phyloP scores from a whole-genome alignment of 2,888 invertebrate species.

The Trissolcus japonicus region DNA sequence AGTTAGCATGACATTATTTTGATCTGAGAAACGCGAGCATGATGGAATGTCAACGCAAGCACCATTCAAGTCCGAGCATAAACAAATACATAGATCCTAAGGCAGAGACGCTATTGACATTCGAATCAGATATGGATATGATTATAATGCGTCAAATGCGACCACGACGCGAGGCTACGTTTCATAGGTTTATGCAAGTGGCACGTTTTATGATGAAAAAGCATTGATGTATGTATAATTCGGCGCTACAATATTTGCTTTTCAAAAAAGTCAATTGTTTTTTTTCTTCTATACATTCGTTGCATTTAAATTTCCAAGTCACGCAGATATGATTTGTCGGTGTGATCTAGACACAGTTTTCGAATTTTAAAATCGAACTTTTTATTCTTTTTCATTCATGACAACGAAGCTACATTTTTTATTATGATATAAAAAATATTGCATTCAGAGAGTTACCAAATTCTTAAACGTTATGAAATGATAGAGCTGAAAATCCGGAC shows the following conservation, averaged over 20 bases:
- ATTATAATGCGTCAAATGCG: constrained; percentile 65
- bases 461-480: no score
- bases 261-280: constrained; percentile 16
- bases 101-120: constrained; percentile 64
- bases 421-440: no score
- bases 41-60: constrained; percentile 70
- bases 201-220: constrained; percentile 53
- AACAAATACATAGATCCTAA: constrained; percentile 46
- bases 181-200: constrained; percentile 53
- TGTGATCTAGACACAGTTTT: constrained; percentile 64
- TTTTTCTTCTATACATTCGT: constrained; percentile 54
- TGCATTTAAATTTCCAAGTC: constrained; percentile 74
- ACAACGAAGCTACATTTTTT: no score
- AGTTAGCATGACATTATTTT: constrained; percentile 74
- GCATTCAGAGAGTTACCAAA: no score
- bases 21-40: constrained; percentile 75
- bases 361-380: constrained; percentile 25
- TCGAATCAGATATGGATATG: constrained; percentile 71
- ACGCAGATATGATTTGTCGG: constrained; percentile 69
- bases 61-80: constrained; percentile 49
- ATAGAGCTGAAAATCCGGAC: no score
- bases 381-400: constrained; percentile 12
- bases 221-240: constrained; percentile 44
- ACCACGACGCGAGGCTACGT: constrained; percentile 53
- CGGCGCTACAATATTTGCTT: constrained; percentile 20